Evolutionary conservation across 2,888 invertebrate genomes (phyloP).

Genomic region (Drosophila paramelanica): DNA sequence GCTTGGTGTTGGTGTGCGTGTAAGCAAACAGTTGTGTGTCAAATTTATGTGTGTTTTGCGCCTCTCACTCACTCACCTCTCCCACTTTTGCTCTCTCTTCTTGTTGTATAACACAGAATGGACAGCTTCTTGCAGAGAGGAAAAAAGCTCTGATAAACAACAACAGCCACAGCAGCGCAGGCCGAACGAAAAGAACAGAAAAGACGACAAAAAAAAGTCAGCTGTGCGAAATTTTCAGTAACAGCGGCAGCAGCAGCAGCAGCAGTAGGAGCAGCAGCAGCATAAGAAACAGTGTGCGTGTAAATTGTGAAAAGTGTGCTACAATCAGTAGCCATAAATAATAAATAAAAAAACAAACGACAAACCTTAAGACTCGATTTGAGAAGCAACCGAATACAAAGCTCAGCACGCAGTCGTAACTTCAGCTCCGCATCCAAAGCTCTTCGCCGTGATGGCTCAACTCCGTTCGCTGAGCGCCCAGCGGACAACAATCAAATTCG

Average conservation of each 20-base stretch:
- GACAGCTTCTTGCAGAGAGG: conserved; percentile 46
- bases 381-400: not conserved
- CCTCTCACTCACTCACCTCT: conserved; percentile 18
- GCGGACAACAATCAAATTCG: conserved; percentile 82
- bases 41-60: conserved; percentile 25
- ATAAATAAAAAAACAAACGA: not conserved
- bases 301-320: conserved; percentile 12
- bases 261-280: not conserved
- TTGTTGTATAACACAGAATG: conserved; percentile 69
- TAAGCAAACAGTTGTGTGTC: conserved; percentile 18
- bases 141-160: conserved; percentile 47
- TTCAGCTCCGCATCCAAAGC: not conserved
- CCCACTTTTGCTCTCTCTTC: conserved; percentile 8
- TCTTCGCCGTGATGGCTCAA: conserved; percentile 84
- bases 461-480: conserved; percentile 84
- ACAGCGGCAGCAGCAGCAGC: not conserved
- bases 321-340: not conserved
- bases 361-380: not conserved
- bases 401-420: conserved; percentile 12
- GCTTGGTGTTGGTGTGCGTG: conserved; percentile 30
- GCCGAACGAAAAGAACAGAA: not conserved
- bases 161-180: conserved; percentile 17
- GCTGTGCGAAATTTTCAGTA: conserved; percentile 32
- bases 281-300: conserved; percentile 8
- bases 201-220: conserved; percentile 27